These are phyloP conservation scores for Sandelia bainsii DNA, from an alignment of 2,797 vertebrate genomes.

Conservation along the genomic window DNA sequence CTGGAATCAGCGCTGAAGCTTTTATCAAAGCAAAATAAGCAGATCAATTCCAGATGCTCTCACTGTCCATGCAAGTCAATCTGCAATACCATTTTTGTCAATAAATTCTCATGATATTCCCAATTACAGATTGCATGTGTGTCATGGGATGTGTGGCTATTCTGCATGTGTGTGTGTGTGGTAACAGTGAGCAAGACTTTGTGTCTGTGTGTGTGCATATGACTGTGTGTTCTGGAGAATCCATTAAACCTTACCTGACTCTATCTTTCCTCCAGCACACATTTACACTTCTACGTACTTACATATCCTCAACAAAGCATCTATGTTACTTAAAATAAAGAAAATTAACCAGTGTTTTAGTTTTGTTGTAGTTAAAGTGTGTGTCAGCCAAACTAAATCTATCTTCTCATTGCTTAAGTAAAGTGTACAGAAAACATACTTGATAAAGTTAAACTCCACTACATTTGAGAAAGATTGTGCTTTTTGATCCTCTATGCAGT, in stretches of 20 bases:
- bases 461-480: background rate
- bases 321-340: background rate
- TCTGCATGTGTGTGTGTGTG: slow-evolving; percentile 30
- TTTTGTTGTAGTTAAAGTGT: slow-evolving; percentile 23
- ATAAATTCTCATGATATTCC: slow-evolving; percentile 69
- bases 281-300: background rate
- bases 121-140: slow-evolving; percentile 44
- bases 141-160: slow-evolving; percentile 36
- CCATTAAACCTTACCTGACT: slow-evolving; percentile 25
- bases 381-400: background rate
- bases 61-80: slow-evolving; percentile 64
- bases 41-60: slow-evolving; percentile 74
- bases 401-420: background rate
- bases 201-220: slow-evolving; percentile 18
- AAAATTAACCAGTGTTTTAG: slow-evolving; percentile 2
- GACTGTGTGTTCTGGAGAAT: slow-evolving; percentile 29
- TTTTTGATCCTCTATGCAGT: background rate
- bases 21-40: slow-evolving; percentile 77
- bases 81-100: slow-evolving; percentile 59
- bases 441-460: background rate
- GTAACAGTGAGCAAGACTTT: slow-evolving; percentile 29
- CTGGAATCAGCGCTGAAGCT: slow-evolving; percentile 70
- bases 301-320: background rate
- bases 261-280: slow-evolving; percentile 1
- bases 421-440: background rate